Conservation (phyloP, 2,113 vertebrate species). For the Trogon surrucura region DNA sequence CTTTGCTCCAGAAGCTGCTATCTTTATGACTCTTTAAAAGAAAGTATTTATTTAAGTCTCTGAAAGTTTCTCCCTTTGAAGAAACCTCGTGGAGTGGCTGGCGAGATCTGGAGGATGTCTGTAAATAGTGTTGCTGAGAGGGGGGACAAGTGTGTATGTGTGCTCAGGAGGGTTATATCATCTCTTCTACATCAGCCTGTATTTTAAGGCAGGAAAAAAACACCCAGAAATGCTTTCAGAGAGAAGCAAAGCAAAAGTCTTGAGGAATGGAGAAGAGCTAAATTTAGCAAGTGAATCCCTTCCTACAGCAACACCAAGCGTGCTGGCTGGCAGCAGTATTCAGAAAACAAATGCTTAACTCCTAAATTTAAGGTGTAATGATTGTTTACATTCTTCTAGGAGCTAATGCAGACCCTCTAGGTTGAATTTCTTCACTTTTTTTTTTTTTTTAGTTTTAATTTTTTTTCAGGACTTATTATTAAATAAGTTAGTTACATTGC, state of each 20-base stretch:
- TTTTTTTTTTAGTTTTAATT: neutral
- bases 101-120: neutral
- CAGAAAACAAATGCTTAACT: slow-evolving; percentile 5
- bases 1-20: slow-evolving; percentile 42
- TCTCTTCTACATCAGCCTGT: neutral
- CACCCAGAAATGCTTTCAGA: neutral
- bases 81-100: neutral
- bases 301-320: neutral
- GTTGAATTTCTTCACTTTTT: neutral
- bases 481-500: neutral
- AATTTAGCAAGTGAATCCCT: slow-evolving; percentile 36
- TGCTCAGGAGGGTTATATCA: neutral
- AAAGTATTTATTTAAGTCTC: slow-evolving; percentile 37
- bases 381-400: neutral
- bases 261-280: neutral
- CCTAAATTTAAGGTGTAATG: neutral
- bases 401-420: neutral
- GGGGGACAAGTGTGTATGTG: neutral
- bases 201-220: neutral
- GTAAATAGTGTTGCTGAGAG: neutral
- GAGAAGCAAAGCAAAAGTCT: neutral
- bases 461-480: neutral
- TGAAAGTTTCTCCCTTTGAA: slow-evolving; percentile 30
- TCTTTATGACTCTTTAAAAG: slow-evolving; percentile 47
- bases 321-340: neutral